These are phyloP conservation scores for Caranx melampygus DNA, from an alignment of 2,113 vertebrate genomes.

Conservation along the genomic window DNA sequence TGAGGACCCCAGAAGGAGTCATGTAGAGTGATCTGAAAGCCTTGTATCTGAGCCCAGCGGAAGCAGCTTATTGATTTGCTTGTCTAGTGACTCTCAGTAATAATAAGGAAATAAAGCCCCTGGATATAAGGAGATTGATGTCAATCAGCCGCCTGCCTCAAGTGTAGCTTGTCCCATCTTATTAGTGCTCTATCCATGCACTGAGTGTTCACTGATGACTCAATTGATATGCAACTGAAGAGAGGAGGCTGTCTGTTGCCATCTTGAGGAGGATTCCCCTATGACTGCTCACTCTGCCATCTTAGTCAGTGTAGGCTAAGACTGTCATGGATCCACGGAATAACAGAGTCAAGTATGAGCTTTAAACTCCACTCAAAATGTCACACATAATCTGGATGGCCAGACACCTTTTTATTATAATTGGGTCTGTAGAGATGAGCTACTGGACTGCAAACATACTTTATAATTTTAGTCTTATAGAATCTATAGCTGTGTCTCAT, in stretches of 20 bases:
- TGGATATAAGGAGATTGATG: constrained; percentile 81
- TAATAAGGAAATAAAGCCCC: constrained; percentile 81
- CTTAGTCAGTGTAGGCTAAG: constrained; percentile 23
- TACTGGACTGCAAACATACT: neutral
- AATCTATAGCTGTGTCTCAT: neutral
- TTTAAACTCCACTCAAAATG: constrained; percentile 31
- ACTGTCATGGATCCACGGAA: constrained; percentile 52
- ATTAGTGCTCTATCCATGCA: constrained; percentile 76
- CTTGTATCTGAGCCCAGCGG: constrained; percentile 59
- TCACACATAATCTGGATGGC: constrained; percentile 19
- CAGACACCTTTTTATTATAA: constrained; percentile 27
- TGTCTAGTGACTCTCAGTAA: constrained; percentile 74
- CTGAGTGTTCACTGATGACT: constrained; percentile 78
- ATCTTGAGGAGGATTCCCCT: constrained; percentile 72
- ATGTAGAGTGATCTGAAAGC: constrained; percentile 47
- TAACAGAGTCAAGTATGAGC: constrained; percentile 34
- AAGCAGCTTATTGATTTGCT: constrained; percentile 79
- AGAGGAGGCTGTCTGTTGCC: constrained; percentile 68
- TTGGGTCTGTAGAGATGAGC: constrained; percentile 10
- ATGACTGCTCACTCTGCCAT: constrained; percentile 74
- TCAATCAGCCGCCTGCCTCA: constrained; percentile 75
- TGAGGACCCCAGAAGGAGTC: constrained; percentile 46
- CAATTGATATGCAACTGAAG: constrained; percentile 79
- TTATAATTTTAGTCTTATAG: constrained; percentile 1
- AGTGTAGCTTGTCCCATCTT: constrained; percentile 76